Conservation (phyloP, 2,888 invertebrate species). For the Pecten maximus region DNA sequence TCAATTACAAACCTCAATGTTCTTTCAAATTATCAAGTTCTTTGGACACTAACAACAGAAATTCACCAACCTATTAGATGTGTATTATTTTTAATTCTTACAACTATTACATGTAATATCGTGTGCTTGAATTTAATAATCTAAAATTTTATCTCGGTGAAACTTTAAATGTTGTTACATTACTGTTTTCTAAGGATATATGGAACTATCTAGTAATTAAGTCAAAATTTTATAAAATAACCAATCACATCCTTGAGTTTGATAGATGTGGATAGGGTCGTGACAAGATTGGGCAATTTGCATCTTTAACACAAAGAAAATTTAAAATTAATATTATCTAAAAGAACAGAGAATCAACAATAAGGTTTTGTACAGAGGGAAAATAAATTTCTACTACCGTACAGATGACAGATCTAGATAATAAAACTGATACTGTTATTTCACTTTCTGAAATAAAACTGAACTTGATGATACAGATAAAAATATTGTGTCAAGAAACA, state of each 20-base stretch:
- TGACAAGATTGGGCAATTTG: not conserved
- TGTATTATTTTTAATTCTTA: not conserved
- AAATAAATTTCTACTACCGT: no score
- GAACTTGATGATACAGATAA: not conserved
- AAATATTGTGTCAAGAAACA: no score
- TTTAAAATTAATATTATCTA: not conserved
- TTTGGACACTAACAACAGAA: not conserved
- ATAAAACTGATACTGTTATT: not conserved
- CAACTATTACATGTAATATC: no score
- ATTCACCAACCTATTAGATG: not conserved
- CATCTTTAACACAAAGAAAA: not conserved
- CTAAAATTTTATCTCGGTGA: no score
- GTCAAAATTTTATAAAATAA: not conserved
- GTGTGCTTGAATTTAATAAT: no score
- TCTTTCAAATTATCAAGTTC: not conserved
- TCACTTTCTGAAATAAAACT: not conserved
- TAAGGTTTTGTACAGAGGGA: no score
- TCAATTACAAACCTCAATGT: no score
- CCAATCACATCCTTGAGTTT: not conserved
- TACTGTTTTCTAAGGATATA: not conserved
- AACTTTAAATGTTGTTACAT: no score
- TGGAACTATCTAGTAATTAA: not conserved
- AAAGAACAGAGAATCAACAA: no score
- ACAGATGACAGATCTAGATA: not conserved
- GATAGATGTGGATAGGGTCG: not conserved